These are phyloP conservation scores for Halictus ligatus DNA, from an alignment of 2,888 invertebrate genomes.

Conservation along the genomic window DNA sequence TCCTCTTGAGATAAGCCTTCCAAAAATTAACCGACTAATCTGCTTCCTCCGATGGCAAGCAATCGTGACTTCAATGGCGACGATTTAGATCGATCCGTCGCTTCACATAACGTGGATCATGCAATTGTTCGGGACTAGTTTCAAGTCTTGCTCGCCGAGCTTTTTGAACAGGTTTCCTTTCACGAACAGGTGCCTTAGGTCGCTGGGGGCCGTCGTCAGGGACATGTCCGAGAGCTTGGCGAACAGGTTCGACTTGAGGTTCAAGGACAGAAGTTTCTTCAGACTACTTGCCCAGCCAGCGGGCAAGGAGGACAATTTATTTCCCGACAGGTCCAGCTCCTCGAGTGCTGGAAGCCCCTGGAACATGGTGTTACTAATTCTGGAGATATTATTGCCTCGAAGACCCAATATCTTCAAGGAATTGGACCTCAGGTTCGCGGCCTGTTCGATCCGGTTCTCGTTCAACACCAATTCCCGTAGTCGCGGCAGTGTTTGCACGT, in stretches of 20 bases:
- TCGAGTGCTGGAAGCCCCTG: background rate
- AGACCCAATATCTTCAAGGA: slow-evolving; percentile 70
- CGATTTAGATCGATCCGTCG: too few relatives aligned
- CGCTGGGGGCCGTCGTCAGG: background rate
- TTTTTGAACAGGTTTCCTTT: too few relatives aligned
- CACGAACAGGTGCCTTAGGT: background rate
- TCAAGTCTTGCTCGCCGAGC: too few relatives aligned
- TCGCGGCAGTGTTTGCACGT: rapidly evolving
- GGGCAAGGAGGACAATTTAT: background rate
- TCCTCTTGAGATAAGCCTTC: too few relatives aligned
- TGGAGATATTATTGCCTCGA: slow-evolving; percentile 70
- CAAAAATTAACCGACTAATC: too few relatives aligned
- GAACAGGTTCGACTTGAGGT: background rate
- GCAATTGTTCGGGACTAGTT: too few relatives aligned
- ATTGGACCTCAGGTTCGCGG: rapidly evolving
- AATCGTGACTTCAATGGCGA: too few relatives aligned
- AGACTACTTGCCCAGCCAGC: background rate
- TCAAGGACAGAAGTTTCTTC: background rate
- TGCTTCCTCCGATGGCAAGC: too few relatives aligned
- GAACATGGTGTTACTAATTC: slow-evolving; percentile 38
- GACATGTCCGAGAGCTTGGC: background rate
- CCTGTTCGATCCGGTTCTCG: background rate
- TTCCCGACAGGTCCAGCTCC: background rate
- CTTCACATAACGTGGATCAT: too few relatives aligned
- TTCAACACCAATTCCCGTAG: slow-evolving; percentile 13